These are phyloP conservation scores for Saxidomus purpurata DNA, from an alignment of 1,140 invertebrate species.

Conservation along the genomic window DNA sequence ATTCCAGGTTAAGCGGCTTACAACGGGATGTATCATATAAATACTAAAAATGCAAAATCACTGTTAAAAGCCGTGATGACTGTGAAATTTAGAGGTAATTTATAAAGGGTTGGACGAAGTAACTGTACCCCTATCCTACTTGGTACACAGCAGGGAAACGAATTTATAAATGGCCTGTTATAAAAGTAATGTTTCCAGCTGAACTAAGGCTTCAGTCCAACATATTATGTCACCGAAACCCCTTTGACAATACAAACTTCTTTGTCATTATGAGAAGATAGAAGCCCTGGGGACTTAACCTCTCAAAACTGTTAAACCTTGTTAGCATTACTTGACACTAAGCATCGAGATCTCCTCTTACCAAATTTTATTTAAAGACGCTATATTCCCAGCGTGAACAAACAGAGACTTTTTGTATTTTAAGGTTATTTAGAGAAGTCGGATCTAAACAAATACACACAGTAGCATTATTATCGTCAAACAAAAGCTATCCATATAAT, in stretches of 20 bases:
- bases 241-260: conserved; percentile 31
- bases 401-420: conserved; percentile 23
- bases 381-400: conserved; percentile 14
- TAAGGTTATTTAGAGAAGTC: conserved; percentile 13
- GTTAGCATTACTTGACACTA: conserved; percentile 31
- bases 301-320: conserved; percentile 16
- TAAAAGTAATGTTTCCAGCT: neutral
- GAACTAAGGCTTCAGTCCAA: neutral
- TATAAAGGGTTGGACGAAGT: neutral
- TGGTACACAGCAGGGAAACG: neutral
- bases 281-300: neutral
- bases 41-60: too few relatives aligned
- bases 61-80: too few relatives aligned
- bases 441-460: neutral
- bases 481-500: conserved; percentile 24
- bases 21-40: too few relatives aligned
- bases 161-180: neutral
- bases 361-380: conserved; percentile 34
- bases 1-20: too few relatives aligned
- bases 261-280: conserved; percentile 8
- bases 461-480: conserved; percentile 3
- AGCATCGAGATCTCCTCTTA: conserved; percentile 20
- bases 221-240: conserved; percentile 1
- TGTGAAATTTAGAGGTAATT: too few relatives aligned
- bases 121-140: neutral